Conservation (phyloP, 2,113 vertebrate species). For the Pleuronectes platessa region DNA sequence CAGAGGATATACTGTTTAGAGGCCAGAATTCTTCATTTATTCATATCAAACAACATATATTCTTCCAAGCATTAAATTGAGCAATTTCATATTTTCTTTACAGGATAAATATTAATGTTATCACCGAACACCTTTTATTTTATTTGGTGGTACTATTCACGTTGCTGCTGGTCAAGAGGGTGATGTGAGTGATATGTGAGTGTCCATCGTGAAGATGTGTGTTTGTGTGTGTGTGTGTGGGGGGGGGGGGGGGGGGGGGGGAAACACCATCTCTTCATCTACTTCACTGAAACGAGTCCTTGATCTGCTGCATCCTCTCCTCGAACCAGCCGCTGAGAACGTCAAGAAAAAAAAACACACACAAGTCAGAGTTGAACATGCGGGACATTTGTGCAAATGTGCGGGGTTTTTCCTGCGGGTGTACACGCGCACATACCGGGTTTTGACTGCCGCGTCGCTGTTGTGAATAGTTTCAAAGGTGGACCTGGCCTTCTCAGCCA, state of each 20-base stretch:
- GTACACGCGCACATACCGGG: slow-evolving; percentile 48
- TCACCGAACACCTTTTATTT: slow-evolving; percentile 11
- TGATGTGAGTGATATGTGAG: no score
- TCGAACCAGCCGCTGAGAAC: slow-evolving; percentile 65
- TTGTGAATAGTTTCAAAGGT: neutral
- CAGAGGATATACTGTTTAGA: neutral
- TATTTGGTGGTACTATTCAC: neutral
- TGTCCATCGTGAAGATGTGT: no score
- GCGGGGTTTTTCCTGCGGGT: neutral
- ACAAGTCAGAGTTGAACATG: neutral
- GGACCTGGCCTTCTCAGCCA: slow-evolving; percentile 40
- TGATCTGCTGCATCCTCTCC: neutral
- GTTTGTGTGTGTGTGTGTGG: no score
- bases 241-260: neutral
- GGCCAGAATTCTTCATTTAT: neutral
- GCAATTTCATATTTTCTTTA: neutral
- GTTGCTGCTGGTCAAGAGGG: neutral
- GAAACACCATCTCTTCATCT: neutral
- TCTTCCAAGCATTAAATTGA: neutral
- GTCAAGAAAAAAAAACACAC: neutral
- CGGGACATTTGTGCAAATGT: neutral
- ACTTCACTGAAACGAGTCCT: rapidly evolving
- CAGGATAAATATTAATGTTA: slow-evolving; percentile 2
- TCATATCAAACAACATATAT: neutral
- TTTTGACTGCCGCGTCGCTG: slow-evolving; percentile 39